Conservation (phyloP, 2,113 vertebrate species). For the Chamaetylas fuelleborni region DNA sequence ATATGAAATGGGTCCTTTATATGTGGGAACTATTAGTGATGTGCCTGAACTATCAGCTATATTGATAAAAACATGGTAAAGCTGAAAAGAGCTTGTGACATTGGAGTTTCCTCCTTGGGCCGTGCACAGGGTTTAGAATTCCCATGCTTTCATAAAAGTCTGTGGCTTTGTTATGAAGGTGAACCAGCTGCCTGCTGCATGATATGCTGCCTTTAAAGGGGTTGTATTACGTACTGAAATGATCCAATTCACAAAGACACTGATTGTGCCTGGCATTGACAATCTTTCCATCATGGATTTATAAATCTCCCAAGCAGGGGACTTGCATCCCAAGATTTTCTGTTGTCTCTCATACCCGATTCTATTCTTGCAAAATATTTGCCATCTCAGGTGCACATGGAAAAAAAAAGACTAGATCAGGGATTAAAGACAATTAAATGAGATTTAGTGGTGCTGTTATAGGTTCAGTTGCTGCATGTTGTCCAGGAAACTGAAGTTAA, state of each 20-base stretch:
- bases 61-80: background rate
- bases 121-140: background rate
- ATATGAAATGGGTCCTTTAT: background rate
- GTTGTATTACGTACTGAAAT: background rate
- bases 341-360: background rate
- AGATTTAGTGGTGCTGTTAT: background rate
- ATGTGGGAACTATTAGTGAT: background rate
- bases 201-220: background rate
- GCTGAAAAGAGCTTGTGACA: background rate
- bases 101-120: background rate
- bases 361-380: background rate
- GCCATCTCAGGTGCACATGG: background rate
- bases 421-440: background rate
- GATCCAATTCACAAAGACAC: background rate
- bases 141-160: background rate
- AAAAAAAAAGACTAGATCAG: background rate
- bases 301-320: background rate
- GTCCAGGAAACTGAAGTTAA: slow-evolving; percentile 9
- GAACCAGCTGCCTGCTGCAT: background rate
- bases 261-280: background rate
- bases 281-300: background rate
- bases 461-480: background rate
- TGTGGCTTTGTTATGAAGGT: background rate
- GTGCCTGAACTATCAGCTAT: background rate
- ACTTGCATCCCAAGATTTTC: background rate